These are phyloP conservation scores for Agrochola circellaris DNA, from an alignment of 2,888 invertebrate species.

Conservation along the genomic window DNA sequence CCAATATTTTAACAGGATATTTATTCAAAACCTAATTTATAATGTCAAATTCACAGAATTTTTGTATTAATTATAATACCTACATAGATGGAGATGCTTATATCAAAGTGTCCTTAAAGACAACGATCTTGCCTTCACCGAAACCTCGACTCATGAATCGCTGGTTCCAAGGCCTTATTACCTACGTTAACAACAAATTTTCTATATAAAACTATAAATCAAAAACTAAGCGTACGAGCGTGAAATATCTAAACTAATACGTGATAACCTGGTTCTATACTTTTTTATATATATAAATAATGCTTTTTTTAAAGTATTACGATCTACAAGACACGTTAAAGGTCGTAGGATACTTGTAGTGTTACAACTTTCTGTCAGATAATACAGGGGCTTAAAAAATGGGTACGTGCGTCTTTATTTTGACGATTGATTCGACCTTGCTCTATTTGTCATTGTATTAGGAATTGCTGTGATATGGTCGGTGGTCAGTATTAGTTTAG, in stretches of 20 bases:
- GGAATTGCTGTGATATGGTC: constrained; percentile 38
- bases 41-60: constrained; percentile 38
- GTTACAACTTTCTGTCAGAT: constrained; percentile 43
- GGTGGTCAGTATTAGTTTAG: constrained; percentile 7
- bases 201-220: constrained; percentile 62
- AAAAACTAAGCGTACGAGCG: constrained; percentile 72
- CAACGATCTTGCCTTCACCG: constrained; percentile 26
- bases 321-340: constrained; percentile 65
- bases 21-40: constrained; percentile 34
- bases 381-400: constrained; percentile 62
- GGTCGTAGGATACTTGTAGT: constrained; percentile 40
- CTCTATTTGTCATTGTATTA: constrained; percentile 50
- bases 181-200: constrained; percentile 56
- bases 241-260: constrained; percentile 69
- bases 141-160: constrained; percentile 24
- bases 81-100: background rate
- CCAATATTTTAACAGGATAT: constrained; percentile 16
- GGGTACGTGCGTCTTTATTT: constrained; percentile 64
- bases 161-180: constrained; percentile 53
- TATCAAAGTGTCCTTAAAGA: background rate
- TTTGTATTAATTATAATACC: constrained; percentile 18
- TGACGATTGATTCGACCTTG: constrained; percentile 59
- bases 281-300: constrained; percentile 53
- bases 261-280: constrained; percentile 69
- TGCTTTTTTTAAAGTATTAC: constrained; percentile 53